Evolutionary conservation across 2,797 vertebrate species (phyloP).

Genomic region (Balearica regulorum): DNA sequence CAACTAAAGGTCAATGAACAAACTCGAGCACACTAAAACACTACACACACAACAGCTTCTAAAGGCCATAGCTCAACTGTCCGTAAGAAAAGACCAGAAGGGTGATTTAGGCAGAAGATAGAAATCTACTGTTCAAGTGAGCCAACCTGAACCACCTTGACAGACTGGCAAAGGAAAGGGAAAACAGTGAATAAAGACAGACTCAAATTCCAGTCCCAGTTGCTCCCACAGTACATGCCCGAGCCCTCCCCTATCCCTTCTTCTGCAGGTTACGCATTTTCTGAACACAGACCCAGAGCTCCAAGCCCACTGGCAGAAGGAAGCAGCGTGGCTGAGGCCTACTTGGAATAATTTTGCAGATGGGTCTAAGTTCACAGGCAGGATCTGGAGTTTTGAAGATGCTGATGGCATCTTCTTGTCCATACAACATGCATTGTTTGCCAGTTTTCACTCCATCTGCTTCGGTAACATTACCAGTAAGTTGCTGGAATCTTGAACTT

Average conservation of each 20-base stretch:
- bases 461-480: not conserved
- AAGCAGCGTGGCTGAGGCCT: conserved; percentile 75
- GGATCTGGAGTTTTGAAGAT: conserved; percentile 11
- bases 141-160: not conserved
- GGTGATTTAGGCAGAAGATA: not conserved
- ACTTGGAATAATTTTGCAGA: conserved; percentile 80
- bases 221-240: not conserved
- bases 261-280: conserved; percentile 75
- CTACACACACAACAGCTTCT: not conserved
- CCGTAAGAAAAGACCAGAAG: not conserved
- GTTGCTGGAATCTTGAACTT: not conserved
- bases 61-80: not conserved
- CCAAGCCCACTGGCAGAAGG: conserved; percentile 76
- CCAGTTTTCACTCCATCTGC: not conserved
- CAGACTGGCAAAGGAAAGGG: not conserved
- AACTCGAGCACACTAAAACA: not conserved
- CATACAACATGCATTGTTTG: accelerated
- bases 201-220: not conserved
- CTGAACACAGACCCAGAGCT: conserved; percentile 76
- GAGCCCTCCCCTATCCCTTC: conserved; percentile 73
- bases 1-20: not conserved
- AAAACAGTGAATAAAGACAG: not conserved
- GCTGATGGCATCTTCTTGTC: conserved; percentile 54
- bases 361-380: conserved; percentile 66
- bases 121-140: not conserved